Evolutionary conservation across 92 coral and sea anemone genomes (phyloP).

Genomic region (Porites rus): DNA sequence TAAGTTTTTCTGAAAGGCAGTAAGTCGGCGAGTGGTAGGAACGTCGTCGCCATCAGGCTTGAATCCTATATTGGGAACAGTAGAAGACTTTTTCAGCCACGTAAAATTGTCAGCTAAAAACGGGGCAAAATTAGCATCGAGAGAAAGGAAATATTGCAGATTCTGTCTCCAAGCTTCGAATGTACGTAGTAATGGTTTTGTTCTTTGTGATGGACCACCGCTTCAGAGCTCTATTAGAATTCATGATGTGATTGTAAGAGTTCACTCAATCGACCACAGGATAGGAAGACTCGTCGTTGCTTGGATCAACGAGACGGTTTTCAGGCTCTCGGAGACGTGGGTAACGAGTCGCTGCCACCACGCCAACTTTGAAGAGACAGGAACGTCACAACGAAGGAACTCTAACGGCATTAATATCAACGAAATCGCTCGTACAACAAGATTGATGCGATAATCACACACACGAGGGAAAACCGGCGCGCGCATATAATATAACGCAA

Average conservation of each 20-base stretch:
- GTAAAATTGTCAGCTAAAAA: slow-evolving; percentile 18
- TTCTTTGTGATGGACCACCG: no score
- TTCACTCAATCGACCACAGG: slow-evolving; percentile 10
- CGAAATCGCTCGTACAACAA: no score
- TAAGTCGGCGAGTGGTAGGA: slow-evolving; percentile 24
- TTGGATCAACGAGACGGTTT: slow-evolving; percentile 12
- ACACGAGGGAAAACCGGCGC: no score
- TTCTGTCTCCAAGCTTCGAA: no score
- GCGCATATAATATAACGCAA: no score
- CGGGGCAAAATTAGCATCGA: slow-evolving; percentile 13
- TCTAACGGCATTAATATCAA: no score
- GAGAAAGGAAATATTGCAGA: slow-evolving; percentile 5
- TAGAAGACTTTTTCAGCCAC: neutral
- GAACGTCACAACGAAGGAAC: no score
- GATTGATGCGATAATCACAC: no score
- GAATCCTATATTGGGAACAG: slow-evolving; percentile 21
- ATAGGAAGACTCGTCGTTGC: no score
- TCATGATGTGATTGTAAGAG: neutral
- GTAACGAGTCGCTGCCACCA: slow-evolving; percentile 34
- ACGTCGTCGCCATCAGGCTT: slow-evolving; percentile 19
- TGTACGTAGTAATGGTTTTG: no score
- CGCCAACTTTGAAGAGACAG: neutral
- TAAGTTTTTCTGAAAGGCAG: slow-evolving; percentile 16
- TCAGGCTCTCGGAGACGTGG: slow-evolving; percentile 14
- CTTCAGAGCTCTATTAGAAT: no score